Evolutionary conservation across 1,140 invertebrate species (phyloP), one percentile per base, ranked within the genome.

Genomic region (Epicauta chinensis): DNA sequence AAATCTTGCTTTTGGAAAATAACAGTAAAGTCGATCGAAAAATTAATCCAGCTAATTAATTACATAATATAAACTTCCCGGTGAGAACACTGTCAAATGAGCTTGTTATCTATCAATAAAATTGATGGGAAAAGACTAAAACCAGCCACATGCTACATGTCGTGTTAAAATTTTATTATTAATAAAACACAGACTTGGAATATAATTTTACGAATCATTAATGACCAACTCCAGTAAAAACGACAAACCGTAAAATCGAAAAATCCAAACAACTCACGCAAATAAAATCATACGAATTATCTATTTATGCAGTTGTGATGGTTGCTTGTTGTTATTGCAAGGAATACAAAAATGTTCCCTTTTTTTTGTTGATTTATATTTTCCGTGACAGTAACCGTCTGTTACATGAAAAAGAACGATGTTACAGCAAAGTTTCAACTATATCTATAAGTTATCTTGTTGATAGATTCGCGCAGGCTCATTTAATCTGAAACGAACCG

Each of bases 341-440:
- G 23, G n/a, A 32, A 34, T 30, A 42, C 12, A 2, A 29, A 31
- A 30, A 40, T 38, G 17, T 40, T 15, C n/a, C n/a, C n/a, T n/a
- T 17, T 23, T 47, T 36, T 11, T 40, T 39, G 15, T 15, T 55
- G 53, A 55, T 55, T 55, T 55, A 55, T 55, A 17, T 16, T 42
- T 41, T 32, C 36, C 53, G 53, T 55, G 53, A 49, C 53, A 55
- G 53, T 55, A 49, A 55, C 53, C 53, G 53, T 55, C 46, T 55
- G 53, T 55, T 55, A 55, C 53, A 55, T 44, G 52, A 35, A 15
- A 49, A 49, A 45, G 39, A 34, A 48, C 44, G 43, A 49, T 55
- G 46, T 55, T 48, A 35, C 41, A 23, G 23, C 23, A 3, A 23
- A 23, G 23, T 23, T 23, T 23, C 23, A 23, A 7, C 23, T 5